Conservation (phyloP, 2,797 vertebrate species). For the Odontamblyopus rebecca region DNA sequence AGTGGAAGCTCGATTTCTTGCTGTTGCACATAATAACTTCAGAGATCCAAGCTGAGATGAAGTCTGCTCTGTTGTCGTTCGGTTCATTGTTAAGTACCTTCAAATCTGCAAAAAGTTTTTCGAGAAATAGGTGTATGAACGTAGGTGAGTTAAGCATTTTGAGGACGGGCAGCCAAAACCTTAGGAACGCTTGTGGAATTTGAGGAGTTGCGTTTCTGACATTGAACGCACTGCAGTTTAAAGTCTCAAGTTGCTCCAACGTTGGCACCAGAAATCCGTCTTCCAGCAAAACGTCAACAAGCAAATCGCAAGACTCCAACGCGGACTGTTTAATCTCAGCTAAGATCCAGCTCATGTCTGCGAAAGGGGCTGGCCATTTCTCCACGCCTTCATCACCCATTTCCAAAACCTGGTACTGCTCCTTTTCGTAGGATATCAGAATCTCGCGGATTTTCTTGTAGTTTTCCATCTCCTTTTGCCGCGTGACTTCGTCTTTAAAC, state of each 20-base stretch:
- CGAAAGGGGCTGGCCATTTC: constrained; percentile 76
- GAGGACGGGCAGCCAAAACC: constrained; percentile 91
- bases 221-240: constrained; percentile 75
- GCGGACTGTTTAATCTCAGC: constrained; percentile 87
- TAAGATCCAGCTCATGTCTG: constrained; percentile 87
- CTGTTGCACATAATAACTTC: constrained; percentile 85
- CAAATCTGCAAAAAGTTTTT: constrained; percentile 85
- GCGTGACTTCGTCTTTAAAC: constrained; percentile 38
- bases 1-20: constrained; percentile 68
- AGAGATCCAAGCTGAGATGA: constrained; percentile 87
- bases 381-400: constrained; percentile 56
- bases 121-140: constrained; percentile 84
- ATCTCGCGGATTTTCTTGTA: constrained; percentile 83
- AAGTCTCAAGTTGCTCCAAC: constrained; percentile 81
- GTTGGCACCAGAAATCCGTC: constrained; percentile 87
- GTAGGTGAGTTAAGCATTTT: constrained; percentile 79
- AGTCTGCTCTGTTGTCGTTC: constrained; percentile 74
- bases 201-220: constrained; percentile 51
- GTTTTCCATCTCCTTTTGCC: constrained; percentile 79
- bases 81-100: constrained; percentile 74
- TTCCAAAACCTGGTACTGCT: constrained; percentile 81
- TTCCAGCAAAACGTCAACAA: constrained; percentile 72
- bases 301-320: constrained; percentile 74
- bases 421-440: constrained; percentile 86
- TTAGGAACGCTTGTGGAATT: constrained; percentile 79